Evolutionary conservation across 2,113 vertebrate genomes (phyloP).

Genomic region (Onychorhynchus coronatus): DNA sequence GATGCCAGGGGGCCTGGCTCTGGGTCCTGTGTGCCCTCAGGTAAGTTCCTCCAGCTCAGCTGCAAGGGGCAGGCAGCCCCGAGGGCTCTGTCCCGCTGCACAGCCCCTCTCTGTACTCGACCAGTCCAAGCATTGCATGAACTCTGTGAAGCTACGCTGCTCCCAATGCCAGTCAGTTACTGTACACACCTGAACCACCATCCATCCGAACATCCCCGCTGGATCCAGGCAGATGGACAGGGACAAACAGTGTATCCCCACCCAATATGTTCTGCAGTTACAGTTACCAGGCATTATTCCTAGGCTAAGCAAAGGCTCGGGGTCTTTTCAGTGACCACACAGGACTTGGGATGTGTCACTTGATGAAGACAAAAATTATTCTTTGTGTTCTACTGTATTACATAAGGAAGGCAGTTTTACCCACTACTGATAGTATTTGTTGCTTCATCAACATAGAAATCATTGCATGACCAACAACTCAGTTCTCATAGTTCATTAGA

Average conservation of each 20-base stretch:
- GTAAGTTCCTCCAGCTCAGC: slow-evolving; percentile 23
- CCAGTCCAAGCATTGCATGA: slow-evolving; percentile 44
- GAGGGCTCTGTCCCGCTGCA: neutral
- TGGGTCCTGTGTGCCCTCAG: slow-evolving; percentile 1
- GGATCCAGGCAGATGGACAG: neutral
- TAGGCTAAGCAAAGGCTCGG: neutral
- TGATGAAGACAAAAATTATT: neutral
- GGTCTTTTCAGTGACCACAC: neutral
- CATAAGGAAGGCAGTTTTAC: neutral
- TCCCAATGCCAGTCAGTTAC: neutral
- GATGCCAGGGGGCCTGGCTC: slow-evolving; percentile 14
- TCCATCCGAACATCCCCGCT: neutral
- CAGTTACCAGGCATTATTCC: neutral
- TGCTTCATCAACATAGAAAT: slow-evolving; percentile 19
- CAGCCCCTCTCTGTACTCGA: neutral
- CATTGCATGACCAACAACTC: neutral
- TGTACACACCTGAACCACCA: neutral
- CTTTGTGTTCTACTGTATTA: neutral
- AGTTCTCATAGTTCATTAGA: neutral
- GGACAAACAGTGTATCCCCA: neutral
- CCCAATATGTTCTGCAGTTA: accelerated
- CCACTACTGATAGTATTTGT: neutral
- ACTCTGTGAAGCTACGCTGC: neutral
- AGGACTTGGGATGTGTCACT: neutral
- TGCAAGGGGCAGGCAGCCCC: neutral